phyloP scores from a whole-genome alignment of 2,888 invertebrate genomes.

The Gastrophysa polygoni region DNA sequence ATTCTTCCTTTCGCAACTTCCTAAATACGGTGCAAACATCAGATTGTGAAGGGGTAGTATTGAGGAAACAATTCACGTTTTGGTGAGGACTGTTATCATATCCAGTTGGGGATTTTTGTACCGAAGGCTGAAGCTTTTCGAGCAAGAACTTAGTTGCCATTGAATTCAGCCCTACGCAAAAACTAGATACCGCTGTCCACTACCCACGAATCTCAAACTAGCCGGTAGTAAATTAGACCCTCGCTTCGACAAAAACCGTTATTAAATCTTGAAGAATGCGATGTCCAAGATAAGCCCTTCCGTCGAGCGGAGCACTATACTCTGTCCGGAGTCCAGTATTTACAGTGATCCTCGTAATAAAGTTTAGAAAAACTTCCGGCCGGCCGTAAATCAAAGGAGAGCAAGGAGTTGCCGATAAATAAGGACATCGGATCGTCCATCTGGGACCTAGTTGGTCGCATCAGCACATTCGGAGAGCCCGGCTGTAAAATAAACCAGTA shows the following conservation, averaged over 20 bases:
- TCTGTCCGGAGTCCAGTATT: constrained; percentile 30
- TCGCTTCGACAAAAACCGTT: constrained; percentile 36
- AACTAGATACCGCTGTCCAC: constrained; percentile 19
- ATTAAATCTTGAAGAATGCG: constrained; percentile 42
- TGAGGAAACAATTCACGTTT: too few relatives aligned
- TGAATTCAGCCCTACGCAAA: constrained; percentile 8
- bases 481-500: constrained; percentile 31
- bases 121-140: too few relatives aligned
- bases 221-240: constrained; percentile 29
- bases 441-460: constrained; percentile 24
- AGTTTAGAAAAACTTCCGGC: constrained; percentile 47
- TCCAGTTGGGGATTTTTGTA: too few relatives aligned
- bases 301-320: constrained; percentile 18
- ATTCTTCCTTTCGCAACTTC: too few relatives aligned
- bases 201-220: constrained; percentile 29
- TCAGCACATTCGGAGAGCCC: constrained; percentile 27
- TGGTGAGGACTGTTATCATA: too few relatives aligned
- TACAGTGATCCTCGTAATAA: constrained; percentile 50
- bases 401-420: constrained; percentile 51
- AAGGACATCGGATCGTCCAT: constrained; percentile 45
- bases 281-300: constrained; percentile 40
- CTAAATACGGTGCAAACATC: too few relatives aligned
- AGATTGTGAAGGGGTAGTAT: too few relatives aligned
- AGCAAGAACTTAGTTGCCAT: too few relatives aligned
- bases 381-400: constrained; percentile 47